Conservation (phyloP, 2,113 vertebrate species). For the Anser cygnoides region DNA sequence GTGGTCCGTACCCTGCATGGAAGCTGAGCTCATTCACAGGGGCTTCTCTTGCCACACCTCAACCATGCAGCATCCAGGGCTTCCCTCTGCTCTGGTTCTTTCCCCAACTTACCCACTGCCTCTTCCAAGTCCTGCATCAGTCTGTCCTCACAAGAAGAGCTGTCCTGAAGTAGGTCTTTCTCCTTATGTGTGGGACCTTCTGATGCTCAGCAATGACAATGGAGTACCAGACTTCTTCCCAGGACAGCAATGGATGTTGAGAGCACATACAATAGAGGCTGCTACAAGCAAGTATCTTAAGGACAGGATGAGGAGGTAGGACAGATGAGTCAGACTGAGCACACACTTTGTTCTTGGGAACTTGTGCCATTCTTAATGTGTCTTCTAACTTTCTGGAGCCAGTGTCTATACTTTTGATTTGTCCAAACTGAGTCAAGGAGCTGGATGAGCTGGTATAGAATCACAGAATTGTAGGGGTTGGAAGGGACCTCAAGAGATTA, state of each 20-base stretch:
- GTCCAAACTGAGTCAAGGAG: not conserved
- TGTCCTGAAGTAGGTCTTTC: not conserved
- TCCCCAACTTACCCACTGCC: not conserved
- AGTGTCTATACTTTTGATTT: not conserved
- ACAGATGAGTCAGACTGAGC: not conserved
- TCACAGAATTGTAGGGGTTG: no score
- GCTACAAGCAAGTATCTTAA: not conserved
- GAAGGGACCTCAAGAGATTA: no score
- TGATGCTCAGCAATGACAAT: not conserved
- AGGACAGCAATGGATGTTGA: not conserved
- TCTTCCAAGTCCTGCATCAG: not conserved
- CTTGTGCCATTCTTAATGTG: not conserved
- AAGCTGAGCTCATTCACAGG: rapidly evolving
- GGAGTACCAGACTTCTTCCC: not conserved
- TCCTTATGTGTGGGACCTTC: not conserved
- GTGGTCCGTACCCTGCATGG: rapidly evolving
- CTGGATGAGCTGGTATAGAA: not conserved
- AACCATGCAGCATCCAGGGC: not conserved
- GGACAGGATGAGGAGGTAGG: not conserved
- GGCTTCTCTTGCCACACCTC: not conserved
- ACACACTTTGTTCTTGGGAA: not conserved
- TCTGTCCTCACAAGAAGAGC: not conserved
- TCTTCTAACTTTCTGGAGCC: not conserved
- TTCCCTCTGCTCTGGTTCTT: not conserved
- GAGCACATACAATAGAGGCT: not conserved